Percentiles rank a stretch among this genome's conserved stretches.
phyloP scores from a whole-genome alignment of 2,888 invertebrate species.

The Capitulum mitella region DNA sequence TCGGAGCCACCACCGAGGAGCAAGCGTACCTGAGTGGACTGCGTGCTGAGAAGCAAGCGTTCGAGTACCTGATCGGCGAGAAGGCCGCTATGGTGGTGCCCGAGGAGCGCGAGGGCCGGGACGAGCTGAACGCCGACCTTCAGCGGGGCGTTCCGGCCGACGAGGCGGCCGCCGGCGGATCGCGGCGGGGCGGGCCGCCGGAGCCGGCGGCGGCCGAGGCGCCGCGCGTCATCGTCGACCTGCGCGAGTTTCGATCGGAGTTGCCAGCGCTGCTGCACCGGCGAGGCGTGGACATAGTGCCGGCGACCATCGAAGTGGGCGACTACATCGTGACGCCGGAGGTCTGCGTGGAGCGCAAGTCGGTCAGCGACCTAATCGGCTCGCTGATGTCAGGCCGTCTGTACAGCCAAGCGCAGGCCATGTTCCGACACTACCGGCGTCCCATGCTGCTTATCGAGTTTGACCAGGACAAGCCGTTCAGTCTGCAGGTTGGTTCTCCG shows the following conservation, averaged over 20 bases:
- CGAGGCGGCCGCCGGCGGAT: constrained; percentile 40
- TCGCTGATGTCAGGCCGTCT: constrained; percentile 90
- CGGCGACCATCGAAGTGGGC: constrained; percentile 77
- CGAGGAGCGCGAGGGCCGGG: constrained; percentile 69
- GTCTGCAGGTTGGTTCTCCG: constrained; percentile 59
- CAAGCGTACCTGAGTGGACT: constrained; percentile 88
- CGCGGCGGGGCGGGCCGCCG: constrained; percentile 46
- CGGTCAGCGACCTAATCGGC: constrained; percentile 47
- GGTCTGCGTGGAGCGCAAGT: constrained; percentile 91
- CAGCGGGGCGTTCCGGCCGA: constrained; percentile 42
- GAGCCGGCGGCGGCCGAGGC: constrained; percentile 45
- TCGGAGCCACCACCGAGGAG: constrained; percentile 90
- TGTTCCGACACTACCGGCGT: constrained; percentile 79
- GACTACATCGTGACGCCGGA: constrained; percentile 96
- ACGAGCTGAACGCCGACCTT: constrained; percentile 40
- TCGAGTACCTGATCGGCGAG: constrained; percentile 82
- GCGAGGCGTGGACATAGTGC: constrained; percentile 84
- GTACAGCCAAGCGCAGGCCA: constrained; percentile 89
- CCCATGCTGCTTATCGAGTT: constrained; percentile 93
- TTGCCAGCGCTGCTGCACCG: constrained; percentile 88
- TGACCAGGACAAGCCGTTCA: constrained; percentile 85
- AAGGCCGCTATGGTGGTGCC: constrained; percentile 88
- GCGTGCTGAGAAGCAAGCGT: constrained; percentile 86
- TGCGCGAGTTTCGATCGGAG: constrained; percentile 95
- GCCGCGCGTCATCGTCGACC: constrained; percentile 67